phyloP scores from a whole-genome alignment of 2,888 invertebrate species.

The Folsomia candida region DNA sequence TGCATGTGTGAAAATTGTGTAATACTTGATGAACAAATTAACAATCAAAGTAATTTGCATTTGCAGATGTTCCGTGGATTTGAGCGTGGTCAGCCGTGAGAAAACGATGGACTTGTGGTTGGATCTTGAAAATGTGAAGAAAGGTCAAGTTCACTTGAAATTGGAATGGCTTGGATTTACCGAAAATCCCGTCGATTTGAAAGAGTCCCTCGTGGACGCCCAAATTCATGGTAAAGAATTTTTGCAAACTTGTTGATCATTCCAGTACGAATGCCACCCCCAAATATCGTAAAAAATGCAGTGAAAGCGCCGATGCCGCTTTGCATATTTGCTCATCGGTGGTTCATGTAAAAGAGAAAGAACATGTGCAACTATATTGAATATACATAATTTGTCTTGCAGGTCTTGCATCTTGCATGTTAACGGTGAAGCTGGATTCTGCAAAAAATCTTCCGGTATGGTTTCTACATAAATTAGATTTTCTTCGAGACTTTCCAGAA shows the following conservation, averaged over 20 bases:
- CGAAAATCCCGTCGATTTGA: conserved; percentile 44
- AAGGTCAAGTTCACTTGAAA: conserved; percentile 86
- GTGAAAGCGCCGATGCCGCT: too few species aligned
- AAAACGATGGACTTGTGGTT: conserved; percentile 67
- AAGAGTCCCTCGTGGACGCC: conserved; percentile 47
- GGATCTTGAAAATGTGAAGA: conserved; percentile 89
- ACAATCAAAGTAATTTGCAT: background rate
- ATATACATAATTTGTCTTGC: too few species aligned
- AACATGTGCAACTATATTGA: too few species aligned
- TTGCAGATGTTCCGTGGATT: conserved; percentile 44
- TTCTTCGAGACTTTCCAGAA: too few species aligned
- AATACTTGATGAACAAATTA: too few species aligned
- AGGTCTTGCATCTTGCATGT: conserved; percentile 57
- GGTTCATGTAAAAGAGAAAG: too few species aligned
- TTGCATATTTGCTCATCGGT: too few species aligned
- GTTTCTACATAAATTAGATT: too few species aligned
- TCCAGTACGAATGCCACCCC: too few species aligned
- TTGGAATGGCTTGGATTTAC: conserved; percentile 72
- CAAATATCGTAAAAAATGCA: too few species aligned
- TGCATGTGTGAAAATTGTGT: too few species aligned
- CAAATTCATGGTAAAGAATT: conserved; percentile 51
- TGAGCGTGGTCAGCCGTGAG: conserved; percentile 48
- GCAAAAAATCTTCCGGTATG: conserved; percentile 86
- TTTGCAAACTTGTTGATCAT: too few species aligned
- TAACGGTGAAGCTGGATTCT: conserved; percentile 87